Conservation (phyloP, 1,140 invertebrate species). For the Lordiphosa collinella region DNA sequence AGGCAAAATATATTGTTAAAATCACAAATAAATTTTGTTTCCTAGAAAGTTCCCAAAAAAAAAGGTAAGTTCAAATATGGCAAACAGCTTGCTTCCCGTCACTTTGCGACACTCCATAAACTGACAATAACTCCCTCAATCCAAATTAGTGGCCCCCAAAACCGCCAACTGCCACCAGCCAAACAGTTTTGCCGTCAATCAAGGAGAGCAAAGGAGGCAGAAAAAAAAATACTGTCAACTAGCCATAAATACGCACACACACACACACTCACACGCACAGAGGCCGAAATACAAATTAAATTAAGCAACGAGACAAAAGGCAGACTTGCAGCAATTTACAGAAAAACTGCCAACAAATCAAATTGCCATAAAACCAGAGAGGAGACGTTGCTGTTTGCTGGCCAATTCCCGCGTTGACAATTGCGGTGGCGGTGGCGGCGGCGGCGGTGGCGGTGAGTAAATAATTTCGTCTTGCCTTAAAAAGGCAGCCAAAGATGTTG, state of each 20-base stretch:
- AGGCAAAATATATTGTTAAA: too few relatives aligned
- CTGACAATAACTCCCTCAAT: slow-evolving; percentile 17
- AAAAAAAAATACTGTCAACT: slow-evolving; percentile 52
- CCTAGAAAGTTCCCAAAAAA: background rate
- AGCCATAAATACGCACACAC: slow-evolving; percentile 48
- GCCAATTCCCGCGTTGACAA: slow-evolving; percentile 71
- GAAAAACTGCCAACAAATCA: slow-evolving; percentile 67
- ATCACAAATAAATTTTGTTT: too few relatives aligned
- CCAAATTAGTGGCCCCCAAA: slow-evolving; percentile 25
- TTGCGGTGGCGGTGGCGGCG: slow-evolving; percentile 41
- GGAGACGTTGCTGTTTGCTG: slow-evolving; percentile 20
- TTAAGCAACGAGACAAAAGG: slow-evolving; percentile 60
- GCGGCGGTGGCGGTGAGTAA: slow-evolving; percentile 40
- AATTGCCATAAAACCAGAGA: slow-evolving; percentile 63
- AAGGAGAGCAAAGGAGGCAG: slow-evolving; percentile 3
- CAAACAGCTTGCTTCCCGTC: background rate
- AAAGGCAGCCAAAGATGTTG: slow-evolving; percentile 40
- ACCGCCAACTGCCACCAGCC: slow-evolving; percentile 4
- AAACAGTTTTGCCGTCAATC: slow-evolving; percentile 46
- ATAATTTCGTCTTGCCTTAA: slow-evolving; percentile 74
- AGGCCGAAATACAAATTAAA: slow-evolving; percentile 64
- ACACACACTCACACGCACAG: background rate
- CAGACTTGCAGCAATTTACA: slow-evolving; percentile 58
- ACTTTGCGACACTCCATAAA: background rate
- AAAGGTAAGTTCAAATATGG: too few relatives aligned